A percentile compares a stretch with the other conserved stretches of the same genome.
These are phyloP conservation scores for Lampris incognitus DNA, from an alignment of 2,113 vertebrate species.

Conservation along the genomic window DNA sequence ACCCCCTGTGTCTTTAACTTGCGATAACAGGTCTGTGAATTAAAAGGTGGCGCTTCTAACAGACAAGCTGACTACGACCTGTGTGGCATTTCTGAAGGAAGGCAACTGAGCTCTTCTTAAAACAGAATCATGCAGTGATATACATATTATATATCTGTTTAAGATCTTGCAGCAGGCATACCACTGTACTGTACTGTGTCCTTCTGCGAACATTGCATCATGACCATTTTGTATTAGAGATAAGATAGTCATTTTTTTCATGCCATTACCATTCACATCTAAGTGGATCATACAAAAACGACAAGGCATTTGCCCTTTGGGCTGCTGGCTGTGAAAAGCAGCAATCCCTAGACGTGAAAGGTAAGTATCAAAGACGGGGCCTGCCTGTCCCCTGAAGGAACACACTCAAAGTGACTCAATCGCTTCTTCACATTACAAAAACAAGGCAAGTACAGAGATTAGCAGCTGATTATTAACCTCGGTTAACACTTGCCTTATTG, in stretches of 20 bases:
- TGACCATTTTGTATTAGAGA: constrained; percentile 13
- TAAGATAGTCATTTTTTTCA: constrained; percentile 14
- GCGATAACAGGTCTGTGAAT: neutral
- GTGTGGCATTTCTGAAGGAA: neutral
- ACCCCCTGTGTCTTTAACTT: neutral
- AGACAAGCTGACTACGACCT: neutral
- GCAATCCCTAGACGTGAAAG: constrained; percentile 52
- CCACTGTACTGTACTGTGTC: constrained; percentile 16
- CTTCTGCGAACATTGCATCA: constrained; percentile 13
- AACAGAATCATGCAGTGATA: neutral
- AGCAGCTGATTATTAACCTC: neutral
- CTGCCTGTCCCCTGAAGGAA: constrained; percentile 26
- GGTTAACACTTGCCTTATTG: neutral
- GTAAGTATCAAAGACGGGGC: constrained; percentile 23
- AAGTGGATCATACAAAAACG: constrained; percentile 6
- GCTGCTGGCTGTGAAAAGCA: constrained; percentile 42
- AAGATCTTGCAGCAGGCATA: constrained; percentile 37
- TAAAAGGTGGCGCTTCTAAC: neutral
- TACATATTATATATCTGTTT: constrained; percentile 38
- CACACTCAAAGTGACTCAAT: constrained; percentile 17
- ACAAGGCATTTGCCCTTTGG: constrained; percentile 31
- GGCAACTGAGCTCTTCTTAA: neutral
- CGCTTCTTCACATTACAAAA: constrained; percentile 20
- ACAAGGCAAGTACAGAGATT: constrained; percentile 3
- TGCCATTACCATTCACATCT: constrained; percentile 7